These are phyloP conservation scores for Protodeltote pygarga DNA, from an alignment of 2,888 invertebrate species.

Conservation along the genomic window DNA sequence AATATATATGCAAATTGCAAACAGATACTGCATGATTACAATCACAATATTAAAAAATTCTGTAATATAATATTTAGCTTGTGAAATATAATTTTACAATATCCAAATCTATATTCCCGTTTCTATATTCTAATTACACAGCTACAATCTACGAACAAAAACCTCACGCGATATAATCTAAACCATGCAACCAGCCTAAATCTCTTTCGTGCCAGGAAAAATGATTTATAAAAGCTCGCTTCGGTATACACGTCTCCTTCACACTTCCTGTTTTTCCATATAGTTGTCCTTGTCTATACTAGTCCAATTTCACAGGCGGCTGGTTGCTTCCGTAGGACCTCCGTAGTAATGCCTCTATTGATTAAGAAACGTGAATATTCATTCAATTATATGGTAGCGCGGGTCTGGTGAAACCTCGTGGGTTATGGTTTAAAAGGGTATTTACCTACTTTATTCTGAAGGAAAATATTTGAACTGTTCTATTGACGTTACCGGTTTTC, in stretches of 20 bases:
- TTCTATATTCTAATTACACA: too few relatives aligned
- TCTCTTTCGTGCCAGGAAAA: conserved; percentile 77
- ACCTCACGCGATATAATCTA: conserved; percentile 14
- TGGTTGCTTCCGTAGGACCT: conserved; percentile 77
- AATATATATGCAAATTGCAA: too few relatives aligned
- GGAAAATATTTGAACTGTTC: conserved; percentile 40
- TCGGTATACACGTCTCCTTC: conserved; percentile 59
- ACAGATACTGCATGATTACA: too few relatives aligned
- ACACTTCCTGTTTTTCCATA: conserved; percentile 40
- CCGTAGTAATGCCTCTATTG: conserved; percentile 81
- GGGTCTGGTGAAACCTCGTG: conserved; percentile 73
- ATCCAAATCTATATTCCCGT: too few relatives aligned
- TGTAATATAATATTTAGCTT: too few relatives aligned
- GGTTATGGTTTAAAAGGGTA: conserved; percentile 60
- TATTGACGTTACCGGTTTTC: conserved; percentile 28
- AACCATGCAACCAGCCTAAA: conserved; percentile 65
- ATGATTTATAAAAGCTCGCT: conserved; percentile 84
- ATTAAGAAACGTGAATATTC: conserved; percentile 86
- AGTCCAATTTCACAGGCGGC: conserved; percentile 85
- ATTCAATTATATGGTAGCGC: conserved; percentile 81
- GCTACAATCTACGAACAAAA: too few relatives aligned
- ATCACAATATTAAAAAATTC: too few relatives aligned
- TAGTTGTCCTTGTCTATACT: conserved; percentile 65
- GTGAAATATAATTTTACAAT: too few relatives aligned
- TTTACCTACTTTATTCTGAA: conserved; percentile 42